These are phyloP conservation scores for Emmelina monodactyla DNA, from an alignment of 2,888 invertebrate genomes.

Conservation along the genomic window DNA sequence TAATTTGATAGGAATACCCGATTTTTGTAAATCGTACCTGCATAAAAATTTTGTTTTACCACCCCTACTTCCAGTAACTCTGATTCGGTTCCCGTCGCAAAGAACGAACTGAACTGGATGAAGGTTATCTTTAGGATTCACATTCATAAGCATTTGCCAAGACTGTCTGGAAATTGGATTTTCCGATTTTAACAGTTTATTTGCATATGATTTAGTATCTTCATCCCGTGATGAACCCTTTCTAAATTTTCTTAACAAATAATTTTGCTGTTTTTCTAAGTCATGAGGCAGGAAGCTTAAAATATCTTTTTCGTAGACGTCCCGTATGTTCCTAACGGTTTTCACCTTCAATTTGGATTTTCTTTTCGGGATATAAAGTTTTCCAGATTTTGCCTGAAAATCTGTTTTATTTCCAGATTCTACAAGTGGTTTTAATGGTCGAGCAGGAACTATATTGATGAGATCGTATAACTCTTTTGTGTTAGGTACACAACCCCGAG, in stretches of 20 bases:
- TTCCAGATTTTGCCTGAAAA: constrained; percentile 35
- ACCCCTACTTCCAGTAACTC: constrained; percentile 42
- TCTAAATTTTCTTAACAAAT: constrained; percentile 40
- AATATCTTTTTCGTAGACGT: constrained; percentile 39
- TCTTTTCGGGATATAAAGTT: constrained; percentile 39
- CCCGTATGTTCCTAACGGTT: constrained; percentile 45
- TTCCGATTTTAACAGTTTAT: constrained; percentile 31
- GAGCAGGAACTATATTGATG: constrained; percentile 27
- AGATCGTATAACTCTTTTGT: constrained; percentile 38
- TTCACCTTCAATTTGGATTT: constrained; percentile 39
- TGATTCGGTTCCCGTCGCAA: constrained; percentile 39
- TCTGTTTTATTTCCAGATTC: constrained; percentile 13
- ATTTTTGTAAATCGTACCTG: constrained; percentile 29
- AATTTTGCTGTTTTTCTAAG: constrained; percentile 37
- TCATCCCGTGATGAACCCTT: constrained; percentile 32
- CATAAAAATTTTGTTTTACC: constrained; percentile 39
- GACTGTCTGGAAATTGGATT: constrained; percentile 36
- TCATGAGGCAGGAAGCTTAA: constrained; percentile 28
- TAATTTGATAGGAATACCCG: constrained; percentile 12
- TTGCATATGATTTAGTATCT: constrained; percentile 34
- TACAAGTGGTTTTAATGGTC: constrained; percentile 22
- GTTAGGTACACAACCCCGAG: constrained; percentile 22
- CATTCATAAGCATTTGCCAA: constrained; percentile 53
- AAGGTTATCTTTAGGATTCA: constrained; percentile 35
- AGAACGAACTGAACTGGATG: constrained; percentile 37